Base-by-base conservation (phyloP, 2,888 invertebrate genomes). In the Pachymerium ferrugineum region DNA sequence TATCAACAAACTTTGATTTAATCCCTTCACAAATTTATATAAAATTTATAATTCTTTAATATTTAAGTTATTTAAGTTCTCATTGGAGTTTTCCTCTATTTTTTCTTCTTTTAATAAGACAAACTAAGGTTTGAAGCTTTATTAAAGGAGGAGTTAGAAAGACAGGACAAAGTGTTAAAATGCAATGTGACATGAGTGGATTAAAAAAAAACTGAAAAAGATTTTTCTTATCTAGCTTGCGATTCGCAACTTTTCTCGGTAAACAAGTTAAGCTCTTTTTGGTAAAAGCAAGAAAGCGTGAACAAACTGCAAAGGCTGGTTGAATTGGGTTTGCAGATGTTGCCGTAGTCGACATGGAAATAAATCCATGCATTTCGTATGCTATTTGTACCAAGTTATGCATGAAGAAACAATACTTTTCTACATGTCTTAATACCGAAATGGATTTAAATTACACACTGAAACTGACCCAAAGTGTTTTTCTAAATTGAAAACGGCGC, bases 251-350 rank as follows among this genome's bases (percentile, higher is more conserved):
- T 62, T 62, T 62, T 22, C 12, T 25, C n/a, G 5, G 28, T 22
- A 25, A 62, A 62, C 8, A 62, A 62, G 25, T 62, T 62, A 62
- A 62, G 62, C 28, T 62, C 28, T 62, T 14, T 62, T 22, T 25
- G n/a, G 62, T 62, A 28, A 62, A 22, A 62, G 62, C 62, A 62
- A 62, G 62, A 25, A 62, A 62, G 62, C 62, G 62, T 62, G 62
- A 62, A 62, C 28, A 62, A 62, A 62, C 62, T 62, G 62, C 62
- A 62, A 62, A 62, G 28, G 25, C 62, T 25, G 62, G 25, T 62
- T 62, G 28, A 62, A 62, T 62, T 62, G 62, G 62, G 62, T 28
- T 62, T 62, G 62, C 62, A 62, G 62, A 25, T 62, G 62, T 62
- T 62, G 62, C 62, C 62, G n/a, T n/a, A 62, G 62, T 62, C 25